These are phyloP conservation scores for Peromyscus eremicus DNA, from an alignment of 2,797 vertebrate genomes.

Conservation along the genomic window DNA sequence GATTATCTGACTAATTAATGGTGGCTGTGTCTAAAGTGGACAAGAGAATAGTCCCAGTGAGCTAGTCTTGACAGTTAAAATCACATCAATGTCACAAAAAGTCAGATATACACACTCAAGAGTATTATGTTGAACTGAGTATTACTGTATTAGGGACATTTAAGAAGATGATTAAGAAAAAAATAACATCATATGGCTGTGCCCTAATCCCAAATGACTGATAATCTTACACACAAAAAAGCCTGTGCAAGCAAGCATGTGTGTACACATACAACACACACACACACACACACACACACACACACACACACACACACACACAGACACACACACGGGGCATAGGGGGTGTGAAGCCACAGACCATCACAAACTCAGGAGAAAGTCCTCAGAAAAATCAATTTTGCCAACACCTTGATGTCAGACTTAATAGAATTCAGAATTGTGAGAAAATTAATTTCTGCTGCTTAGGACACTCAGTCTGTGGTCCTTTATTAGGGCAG, in stretches of 20 bases:
- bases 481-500: neutral
- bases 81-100: neutral
- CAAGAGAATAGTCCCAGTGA: slow-evolving; percentile 10
- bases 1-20: slow-evolving; percentile 20
- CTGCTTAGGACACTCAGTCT: neutral
- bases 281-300: neutral
- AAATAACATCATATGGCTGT: neutral
- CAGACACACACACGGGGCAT: neutral
- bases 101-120: slow-evolving; percentile 36
- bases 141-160: neutral
- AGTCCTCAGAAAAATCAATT: slow-evolving; percentile 27
- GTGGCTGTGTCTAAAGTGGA: neutral
- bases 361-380: neutral
- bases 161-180: neutral
- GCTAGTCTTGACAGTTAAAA: slow-evolving; percentile 25
- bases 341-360: neutral
- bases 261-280: neutral
- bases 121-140: neutral
- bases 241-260: neutral
- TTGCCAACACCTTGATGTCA: slow-evolving; percentile 14
- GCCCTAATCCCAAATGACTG: neutral
- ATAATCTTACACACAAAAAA: neutral
- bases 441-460: slow-evolving; percentile 48
- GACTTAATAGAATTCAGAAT: neutral
- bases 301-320: neutral